Evolutionary conservation across 2,113 vertebrate genomes (phyloP).

Genomic region (Pica pica): DNA sequence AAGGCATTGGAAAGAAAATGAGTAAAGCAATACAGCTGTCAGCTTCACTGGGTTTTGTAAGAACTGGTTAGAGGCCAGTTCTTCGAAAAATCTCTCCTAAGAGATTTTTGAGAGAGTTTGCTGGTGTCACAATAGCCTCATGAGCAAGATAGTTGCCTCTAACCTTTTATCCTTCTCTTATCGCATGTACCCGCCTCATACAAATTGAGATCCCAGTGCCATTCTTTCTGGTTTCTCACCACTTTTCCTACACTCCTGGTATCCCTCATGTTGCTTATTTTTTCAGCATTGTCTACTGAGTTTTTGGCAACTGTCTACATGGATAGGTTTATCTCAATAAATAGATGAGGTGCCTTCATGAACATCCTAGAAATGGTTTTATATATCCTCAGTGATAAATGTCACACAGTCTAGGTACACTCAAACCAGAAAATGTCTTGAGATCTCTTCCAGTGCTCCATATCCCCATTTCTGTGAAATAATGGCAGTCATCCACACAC

Average conservation of each 20-base stretch:
- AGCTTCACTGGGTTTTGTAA: background rate
- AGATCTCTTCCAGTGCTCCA: background rate
- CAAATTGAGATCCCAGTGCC: background rate
- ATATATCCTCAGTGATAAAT: background rate
- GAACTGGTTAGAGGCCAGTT: background rate
- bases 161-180: background rate
- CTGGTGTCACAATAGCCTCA: background rate
- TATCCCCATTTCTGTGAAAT: background rate
- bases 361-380: background rate
- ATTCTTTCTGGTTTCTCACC: background rate
- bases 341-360: background rate
- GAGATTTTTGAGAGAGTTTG: background rate
- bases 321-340: background rate
- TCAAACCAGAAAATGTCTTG: background rate
- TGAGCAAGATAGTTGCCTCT: background rate
- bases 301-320: background rate
- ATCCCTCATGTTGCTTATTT: background rate
- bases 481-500: background rate
- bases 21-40: background rate
- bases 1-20: background rate
- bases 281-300: background rate
- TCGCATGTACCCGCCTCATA: no score
- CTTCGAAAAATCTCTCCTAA: background rate
- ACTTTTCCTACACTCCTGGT: background rate
- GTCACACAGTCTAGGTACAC: background rate